Conservation (phyloP, 2,113 vertebrate species). For the Eulemur rufifrons region DNA sequence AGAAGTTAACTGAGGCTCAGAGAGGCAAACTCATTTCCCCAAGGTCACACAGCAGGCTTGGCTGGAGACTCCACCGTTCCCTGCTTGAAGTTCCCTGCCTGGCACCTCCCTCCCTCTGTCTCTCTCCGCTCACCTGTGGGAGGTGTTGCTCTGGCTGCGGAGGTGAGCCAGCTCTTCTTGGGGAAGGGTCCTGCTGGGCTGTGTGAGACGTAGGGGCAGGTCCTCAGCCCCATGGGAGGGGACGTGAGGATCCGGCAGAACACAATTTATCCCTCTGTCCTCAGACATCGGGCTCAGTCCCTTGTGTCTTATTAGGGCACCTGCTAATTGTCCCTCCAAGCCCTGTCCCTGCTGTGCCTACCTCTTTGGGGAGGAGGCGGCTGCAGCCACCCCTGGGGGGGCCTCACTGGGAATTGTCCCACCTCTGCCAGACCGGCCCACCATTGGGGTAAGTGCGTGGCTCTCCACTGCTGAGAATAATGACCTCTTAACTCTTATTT, state of each 20-base stretch:
- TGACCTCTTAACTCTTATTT: neutral
- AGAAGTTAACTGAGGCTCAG: neutral
- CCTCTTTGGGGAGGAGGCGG: neutral
- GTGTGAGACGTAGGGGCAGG: fast-evolving
- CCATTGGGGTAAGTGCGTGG: fast-evolving
- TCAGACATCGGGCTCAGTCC: neutral
- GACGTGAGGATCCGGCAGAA: neutral
- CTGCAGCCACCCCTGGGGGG: neutral
- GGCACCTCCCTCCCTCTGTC: neutral
- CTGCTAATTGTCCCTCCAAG: neutral
- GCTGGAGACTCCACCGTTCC: neutral
- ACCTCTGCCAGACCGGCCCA: neutral
- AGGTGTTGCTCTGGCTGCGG: neutral
- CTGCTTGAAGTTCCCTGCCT: neutral
- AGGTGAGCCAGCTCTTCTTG: neutral
- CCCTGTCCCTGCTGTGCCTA: neutral
- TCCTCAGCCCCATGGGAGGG: neutral
- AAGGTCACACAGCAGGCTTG: neutral
- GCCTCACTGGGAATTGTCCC: neutral
- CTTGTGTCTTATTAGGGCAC: neutral
- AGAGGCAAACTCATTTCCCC: neutral
- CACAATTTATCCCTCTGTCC: neutral
- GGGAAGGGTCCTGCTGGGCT: neutral
- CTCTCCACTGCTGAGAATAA: neutral
- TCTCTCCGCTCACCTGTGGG: neutral